Evolutionary conservation across 2,888 invertebrate genomes (phyloP), one percentile per base, ranked within the genome.

Genomic region (Ormyrus thymus): DNA sequence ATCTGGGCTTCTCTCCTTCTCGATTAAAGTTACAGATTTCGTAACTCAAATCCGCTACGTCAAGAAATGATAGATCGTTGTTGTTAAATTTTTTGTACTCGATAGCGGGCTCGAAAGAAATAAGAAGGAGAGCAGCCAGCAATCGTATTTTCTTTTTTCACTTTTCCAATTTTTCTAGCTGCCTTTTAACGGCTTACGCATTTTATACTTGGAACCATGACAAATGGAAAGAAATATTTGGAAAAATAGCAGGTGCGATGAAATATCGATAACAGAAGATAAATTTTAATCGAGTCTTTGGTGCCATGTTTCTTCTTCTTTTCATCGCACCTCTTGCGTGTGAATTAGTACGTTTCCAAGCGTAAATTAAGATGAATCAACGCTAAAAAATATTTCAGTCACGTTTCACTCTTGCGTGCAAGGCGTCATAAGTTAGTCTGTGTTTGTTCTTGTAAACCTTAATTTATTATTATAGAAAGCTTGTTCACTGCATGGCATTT

Each of bases 161-260:
- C 45, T 65, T 56, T 7, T 64, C 73, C 46, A 81, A 76, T 77
- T 76, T 76, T 80, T 29, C 29, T 56, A 65, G 80, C 58, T 71
- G 11, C 46, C 46, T 71, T 78, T 78, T 56, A 50, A 70, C 29
- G 51, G 43, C 64, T 68, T 48, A 51, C 11, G 45, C 56, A 15
- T 77, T 73, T 74, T 74, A 79, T 79, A 70, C 59, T 64, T 75
- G 58, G 8, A 71, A 66, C 61, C 70, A 79, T 70, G 70, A 65
- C 65, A 69, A 55, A 50, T 55, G 76, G 50, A 70, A 11, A 74
- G 51, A 56, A 61, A 46, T 29, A 61, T 55, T 59, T 61, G 15
- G 66, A 56, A 51, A 58, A 11, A 56, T 15, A 43, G 61, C 61
- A 72, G 66, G 61, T 77, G 53, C 51, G 46, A 46, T 65, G 43